Evolutionary conservation across 2,113 vertebrate species (phyloP).

Genomic region (Aptenodytes forsteri): DNA sequence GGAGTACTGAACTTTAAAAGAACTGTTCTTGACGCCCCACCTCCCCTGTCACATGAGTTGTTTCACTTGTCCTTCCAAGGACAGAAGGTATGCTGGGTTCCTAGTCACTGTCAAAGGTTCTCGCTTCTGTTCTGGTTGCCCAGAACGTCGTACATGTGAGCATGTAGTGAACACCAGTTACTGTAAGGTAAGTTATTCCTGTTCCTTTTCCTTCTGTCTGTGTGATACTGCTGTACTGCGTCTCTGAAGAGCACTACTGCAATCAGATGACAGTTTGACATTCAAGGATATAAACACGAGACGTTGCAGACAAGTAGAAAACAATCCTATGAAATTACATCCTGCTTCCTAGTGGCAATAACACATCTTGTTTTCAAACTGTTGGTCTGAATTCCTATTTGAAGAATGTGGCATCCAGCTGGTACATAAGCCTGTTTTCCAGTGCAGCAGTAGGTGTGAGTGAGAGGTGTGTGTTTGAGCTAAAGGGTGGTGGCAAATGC

Average conservation of each 20-base stretch:
- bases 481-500: neutral
- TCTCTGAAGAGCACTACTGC: neutral
- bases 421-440: neutral
- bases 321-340: conserved; percentile 65
- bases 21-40: neutral
- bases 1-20: neutral
- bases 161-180: neutral
- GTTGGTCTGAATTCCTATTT: neutral
- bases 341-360: conserved; percentile 37
- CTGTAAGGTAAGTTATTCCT: neutral
- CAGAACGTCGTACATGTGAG: neutral
- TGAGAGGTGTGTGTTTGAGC: neutral
- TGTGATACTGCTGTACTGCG: neutral
- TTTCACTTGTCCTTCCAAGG: neutral
- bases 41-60: neutral
- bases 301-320: neutral
- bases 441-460: neutral
- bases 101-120: neutral
- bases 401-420: conserved; percentile 10
- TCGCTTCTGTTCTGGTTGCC: neutral
- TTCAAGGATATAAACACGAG: conserved; percentile 4
- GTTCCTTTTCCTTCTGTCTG: neutral
- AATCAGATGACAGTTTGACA: conserved; percentile 43
- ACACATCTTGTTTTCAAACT: conserved; percentile 36
- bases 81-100: neutral